Conservation (phyloP, 2,113 vertebrate genomes). For the Meles meles region DNA sequence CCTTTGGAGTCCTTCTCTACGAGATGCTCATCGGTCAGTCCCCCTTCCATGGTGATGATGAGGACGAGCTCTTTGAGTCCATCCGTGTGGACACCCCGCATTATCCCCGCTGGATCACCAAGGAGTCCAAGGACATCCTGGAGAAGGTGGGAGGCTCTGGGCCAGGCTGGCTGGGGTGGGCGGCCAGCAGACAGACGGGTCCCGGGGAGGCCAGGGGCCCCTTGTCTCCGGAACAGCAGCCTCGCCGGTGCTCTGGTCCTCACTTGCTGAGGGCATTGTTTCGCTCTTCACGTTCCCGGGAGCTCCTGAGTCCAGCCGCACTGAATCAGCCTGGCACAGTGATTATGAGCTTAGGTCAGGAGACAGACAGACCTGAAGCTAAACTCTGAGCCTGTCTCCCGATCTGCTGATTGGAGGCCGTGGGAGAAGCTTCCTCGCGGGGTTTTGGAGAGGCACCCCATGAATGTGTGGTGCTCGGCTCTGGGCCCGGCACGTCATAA, state of each 20-base stretch:
- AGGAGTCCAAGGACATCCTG: constrained; percentile 94
- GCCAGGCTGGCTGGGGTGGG: neutral
- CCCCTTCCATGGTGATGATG: constrained; percentile 97
- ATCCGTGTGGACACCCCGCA: constrained; percentile 96
- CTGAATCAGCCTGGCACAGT: neutral
- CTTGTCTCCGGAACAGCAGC: neutral
- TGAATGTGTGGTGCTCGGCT: neutral
- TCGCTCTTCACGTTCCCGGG: neutral
- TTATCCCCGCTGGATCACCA: constrained; percentile 98
- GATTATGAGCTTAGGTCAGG: neutral
- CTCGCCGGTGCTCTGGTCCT: neutral
- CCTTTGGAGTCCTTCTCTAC: constrained; percentile 95
- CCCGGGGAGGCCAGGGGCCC: neutral
- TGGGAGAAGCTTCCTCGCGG: neutral
- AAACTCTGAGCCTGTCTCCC: neutral
- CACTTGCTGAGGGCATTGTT: rapidly evolving
- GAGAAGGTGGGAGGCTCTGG: constrained; percentile 86
- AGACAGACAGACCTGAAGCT: neutral
- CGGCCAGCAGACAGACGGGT: neutral
- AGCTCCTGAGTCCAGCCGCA: neutral
- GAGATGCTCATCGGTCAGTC: constrained; percentile 99
- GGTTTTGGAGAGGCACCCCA: neutral
- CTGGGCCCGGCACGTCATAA: neutral
- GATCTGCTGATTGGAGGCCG: neutral
- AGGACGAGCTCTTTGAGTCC: constrained; percentile 97